phyloP scores from a whole-genome alignment of 2,888 invertebrate genomes.

The Sicus ferrugineus region DNA sequence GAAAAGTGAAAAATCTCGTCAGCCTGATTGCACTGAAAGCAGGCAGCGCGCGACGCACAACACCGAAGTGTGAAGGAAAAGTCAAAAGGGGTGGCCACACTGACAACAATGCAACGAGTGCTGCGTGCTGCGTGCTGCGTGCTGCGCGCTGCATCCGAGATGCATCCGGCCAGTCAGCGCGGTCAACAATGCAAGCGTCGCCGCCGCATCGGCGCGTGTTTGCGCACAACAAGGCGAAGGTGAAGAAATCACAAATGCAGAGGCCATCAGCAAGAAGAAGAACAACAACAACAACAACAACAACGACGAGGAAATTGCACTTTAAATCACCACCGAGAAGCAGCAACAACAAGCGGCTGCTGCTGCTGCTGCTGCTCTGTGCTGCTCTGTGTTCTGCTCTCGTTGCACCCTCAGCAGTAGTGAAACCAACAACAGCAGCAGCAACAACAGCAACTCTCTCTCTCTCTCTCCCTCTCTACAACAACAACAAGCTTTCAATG shows the following conservation, averaged over 20 bases:
- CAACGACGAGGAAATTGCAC: neutral
- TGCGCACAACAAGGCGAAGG: too few species aligned
- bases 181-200: neutral
- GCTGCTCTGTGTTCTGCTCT: too few species aligned
- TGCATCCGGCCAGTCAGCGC: neutral
- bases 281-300: constrained; percentile 2
- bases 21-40: neutral
- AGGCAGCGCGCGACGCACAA: neutral
- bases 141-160: neutral
- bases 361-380: too few species aligned
- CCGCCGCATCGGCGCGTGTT: too few species aligned
- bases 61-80: neutral
- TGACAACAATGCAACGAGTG: constrained; percentile 5
- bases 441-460: too few species aligned
- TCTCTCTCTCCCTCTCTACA: too few species aligned
- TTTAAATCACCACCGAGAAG: too few species aligned
- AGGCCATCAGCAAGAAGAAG: neutral
- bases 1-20: neutral
- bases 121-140: neutral
- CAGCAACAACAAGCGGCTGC: constrained; percentile 20
- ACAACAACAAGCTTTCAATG: too few species aligned
- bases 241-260: neutral
- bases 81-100: constrained; percentile 29
- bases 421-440: too few species aligned
- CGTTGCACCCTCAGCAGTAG: too few species aligned